These are phyloP conservation scores for Nyctibius bracteatus DNA, from an alignment of 2,113 vertebrate genomes.

Conservation along the genomic window DNA sequence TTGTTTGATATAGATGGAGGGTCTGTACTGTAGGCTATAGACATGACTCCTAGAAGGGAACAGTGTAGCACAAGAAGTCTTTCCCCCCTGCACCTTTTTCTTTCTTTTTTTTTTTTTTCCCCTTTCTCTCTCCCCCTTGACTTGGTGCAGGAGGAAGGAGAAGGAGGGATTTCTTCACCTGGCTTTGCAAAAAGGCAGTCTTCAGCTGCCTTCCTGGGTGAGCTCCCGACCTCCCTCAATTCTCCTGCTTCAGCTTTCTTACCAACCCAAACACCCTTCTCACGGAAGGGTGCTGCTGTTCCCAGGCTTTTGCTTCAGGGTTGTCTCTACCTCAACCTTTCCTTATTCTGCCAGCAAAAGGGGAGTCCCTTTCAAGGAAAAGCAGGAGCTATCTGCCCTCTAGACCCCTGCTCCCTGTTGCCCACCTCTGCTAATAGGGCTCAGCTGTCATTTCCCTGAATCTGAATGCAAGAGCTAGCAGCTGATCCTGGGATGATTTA, in stretches of 20 bases:
- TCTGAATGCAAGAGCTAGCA: conserved; percentile 6
- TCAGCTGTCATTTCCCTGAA: conserved; percentile 33
- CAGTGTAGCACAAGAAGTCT: background rate
- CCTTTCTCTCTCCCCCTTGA: background rate
- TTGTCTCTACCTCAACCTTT: background rate
- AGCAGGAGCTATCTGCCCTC: background rate
- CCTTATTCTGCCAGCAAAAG: background rate
- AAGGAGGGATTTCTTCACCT: background rate
- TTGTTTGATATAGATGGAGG: background rate
- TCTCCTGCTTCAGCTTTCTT: background rate
- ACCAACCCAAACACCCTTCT: background rate
- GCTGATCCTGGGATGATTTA: conserved; percentile 34
- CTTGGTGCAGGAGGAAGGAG: background rate
- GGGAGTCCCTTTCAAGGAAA: background rate
- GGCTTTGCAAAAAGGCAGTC: background rate
- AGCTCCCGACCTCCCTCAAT: background rate
- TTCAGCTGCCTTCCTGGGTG: background rate
- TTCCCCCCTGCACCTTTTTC: no score
- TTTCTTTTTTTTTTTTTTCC: rapidly evolving
- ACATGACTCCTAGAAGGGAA: background rate
- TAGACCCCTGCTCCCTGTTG: background rate
- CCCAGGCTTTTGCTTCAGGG: background rate
- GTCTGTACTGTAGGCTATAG: rapidly evolving
- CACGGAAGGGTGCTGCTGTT: background rate
- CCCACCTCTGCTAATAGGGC: background rate